phyloP scores from a whole-genome alignment of 2,888 invertebrate genomes.

The Hedychridium roseum region DNA sequence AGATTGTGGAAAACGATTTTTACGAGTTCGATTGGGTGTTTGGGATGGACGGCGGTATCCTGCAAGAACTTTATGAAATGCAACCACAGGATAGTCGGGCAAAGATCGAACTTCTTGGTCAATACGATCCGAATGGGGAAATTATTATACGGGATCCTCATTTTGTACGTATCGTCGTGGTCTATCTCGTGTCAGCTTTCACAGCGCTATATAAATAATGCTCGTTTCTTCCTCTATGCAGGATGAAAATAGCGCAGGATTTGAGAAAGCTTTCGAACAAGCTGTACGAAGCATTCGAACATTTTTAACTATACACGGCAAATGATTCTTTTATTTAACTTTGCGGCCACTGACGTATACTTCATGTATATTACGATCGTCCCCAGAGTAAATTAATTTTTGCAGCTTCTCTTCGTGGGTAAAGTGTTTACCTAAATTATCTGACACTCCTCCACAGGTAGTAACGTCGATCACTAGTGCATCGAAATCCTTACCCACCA shows the following conservation, averaged over 20 bases:
- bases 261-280: slow-evolving; percentile 80
- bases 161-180: slow-evolving; percentile 72
- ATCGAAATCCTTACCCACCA: slow-evolving; percentile 85
- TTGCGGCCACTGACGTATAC: slow-evolving; percentile 79
- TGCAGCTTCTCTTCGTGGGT: slow-evolving; percentile 72
- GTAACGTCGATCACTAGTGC: slow-evolving; percentile 80
- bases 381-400: slow-evolving; percentile 81
- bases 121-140: slow-evolving; percentile 83
- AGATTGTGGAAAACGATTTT: slow-evolving; percentile 81
- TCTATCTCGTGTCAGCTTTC: background rate
- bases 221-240: slow-evolving; percentile 57
- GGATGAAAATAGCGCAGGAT: slow-evolving; percentile 74
- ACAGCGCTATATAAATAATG: slow-evolving; percentile 1
- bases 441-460: slow-evolving; percentile 64
- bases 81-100: slow-evolving; percentile 75
- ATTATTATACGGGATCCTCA: slow-evolving; percentile 90
- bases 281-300: slow-evolving; percentile 73
- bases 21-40: slow-evolving; percentile 86
- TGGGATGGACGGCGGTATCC: slow-evolving; percentile 93
- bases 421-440: slow-evolving; percentile 66
- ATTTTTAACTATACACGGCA: slow-evolving; percentile 61
- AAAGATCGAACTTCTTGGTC: slow-evolving; percentile 80
- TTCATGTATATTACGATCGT: slow-evolving; percentile 80
- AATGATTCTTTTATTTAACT: slow-evolving; percentile 60
- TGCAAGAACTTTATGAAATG: slow-evolving; percentile 71